Conservation (phyloP, 2,888 invertebrate species). For the Neoaliturus tenellus region DNA sequence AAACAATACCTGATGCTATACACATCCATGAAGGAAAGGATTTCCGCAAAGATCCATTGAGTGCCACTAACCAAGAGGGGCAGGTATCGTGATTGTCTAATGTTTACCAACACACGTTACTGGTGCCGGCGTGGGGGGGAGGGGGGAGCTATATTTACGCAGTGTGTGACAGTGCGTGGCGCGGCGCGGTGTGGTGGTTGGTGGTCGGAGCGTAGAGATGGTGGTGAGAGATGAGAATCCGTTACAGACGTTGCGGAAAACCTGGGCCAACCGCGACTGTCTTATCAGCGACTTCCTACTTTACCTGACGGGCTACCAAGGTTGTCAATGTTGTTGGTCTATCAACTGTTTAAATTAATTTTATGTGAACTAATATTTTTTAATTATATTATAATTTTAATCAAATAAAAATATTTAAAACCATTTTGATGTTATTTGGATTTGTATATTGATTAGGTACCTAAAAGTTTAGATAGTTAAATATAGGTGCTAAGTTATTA, state of each 20-base stretch:
- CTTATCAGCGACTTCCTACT: constrained; percentile 73
- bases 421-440: no score
- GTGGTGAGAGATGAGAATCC: constrained; percentile 38
- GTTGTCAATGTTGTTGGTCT: constrained; percentile 67
- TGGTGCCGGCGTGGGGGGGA: not conserved
- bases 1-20: no score
- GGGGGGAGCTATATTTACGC: not conserved
- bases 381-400: no score
- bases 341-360: not conserved
- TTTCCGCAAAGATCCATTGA: not conserved
- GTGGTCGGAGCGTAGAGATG: constrained; percentile 10
- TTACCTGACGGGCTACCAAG: constrained; percentile 75
- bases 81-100: not conserved
- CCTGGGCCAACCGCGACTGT: constrained; percentile 71
- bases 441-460: no score
- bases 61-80: not conserved
- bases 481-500: no score
- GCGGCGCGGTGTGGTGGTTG: not conserved
- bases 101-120: constrained; percentile 39
- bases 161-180: constrained; percentile 34
- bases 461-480: no score
- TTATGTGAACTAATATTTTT: not conserved
- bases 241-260: constrained; percentile 69
- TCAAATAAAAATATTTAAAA: no score
- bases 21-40: no score